These are phyloP conservation scores for Elephantulus edwardii DNA, from an alignment of 2,113 vertebrate genomes.

Conservation along the genomic window DNA sequence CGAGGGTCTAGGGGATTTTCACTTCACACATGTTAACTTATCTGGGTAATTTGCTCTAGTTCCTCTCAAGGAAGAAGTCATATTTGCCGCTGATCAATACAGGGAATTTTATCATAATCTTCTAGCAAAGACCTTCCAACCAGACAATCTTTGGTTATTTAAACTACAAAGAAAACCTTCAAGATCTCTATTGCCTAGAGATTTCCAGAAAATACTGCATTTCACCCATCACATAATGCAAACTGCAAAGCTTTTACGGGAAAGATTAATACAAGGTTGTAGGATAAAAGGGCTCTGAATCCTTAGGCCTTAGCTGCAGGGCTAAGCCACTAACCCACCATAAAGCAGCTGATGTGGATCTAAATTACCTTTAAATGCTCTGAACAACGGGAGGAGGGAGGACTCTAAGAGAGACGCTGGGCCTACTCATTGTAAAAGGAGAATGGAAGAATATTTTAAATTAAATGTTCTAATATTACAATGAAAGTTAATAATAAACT, in stretches of 20 bases:
- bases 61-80: constrained; percentile 43
- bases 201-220: constrained; percentile 36
- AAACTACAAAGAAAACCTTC: constrained; percentile 21
- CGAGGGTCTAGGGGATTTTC: constrained; percentile 8
- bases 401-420: background rate
- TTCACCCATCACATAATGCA: background rate
- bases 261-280: constrained; percentile 10
- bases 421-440: background rate
- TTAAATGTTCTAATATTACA: constrained; percentile 1
- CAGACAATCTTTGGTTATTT: constrained; percentile 9
- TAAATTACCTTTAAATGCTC: constrained; percentile 1
- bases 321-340: background rate
- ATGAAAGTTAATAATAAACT: background rate
- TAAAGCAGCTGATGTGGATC: background rate
- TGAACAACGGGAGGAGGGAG: background rate
- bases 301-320: background rate
- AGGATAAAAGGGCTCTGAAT: background rate
- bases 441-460: constrained; percentile 1
- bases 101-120: constrained; percentile 27
- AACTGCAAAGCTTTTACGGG: constrained; percentile 16
- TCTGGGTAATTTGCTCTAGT: background rate
- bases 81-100: background rate
- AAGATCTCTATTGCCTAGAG: background rate
- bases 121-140: constrained; percentile 26
- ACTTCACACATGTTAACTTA: background rate